Evolutionary conservation across 2,113 vertebrate species (phyloP).

Genomic region (Scortum barcoo): DNA sequence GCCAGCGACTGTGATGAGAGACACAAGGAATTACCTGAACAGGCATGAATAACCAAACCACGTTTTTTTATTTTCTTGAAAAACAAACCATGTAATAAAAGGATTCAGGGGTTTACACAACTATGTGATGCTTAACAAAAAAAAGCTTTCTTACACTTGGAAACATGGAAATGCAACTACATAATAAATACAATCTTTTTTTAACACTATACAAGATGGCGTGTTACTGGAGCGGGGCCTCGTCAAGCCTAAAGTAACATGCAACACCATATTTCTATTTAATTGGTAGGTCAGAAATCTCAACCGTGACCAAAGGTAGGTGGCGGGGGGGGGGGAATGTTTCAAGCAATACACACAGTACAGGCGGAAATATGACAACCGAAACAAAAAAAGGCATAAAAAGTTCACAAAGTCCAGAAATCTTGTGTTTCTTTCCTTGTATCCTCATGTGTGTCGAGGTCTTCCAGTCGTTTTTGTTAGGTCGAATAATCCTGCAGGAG

Average conservation of each 20-base stretch:
- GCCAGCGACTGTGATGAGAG: not conserved
- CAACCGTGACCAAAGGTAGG: slow-evolving; percentile 28
- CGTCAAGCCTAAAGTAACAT: slow-evolving; percentile 39
- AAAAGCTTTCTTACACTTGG: slow-evolving; percentile 41
- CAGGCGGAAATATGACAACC: slow-evolving; percentile 63
- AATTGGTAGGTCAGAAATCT: slow-evolving; percentile 26
- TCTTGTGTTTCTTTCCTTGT: slow-evolving; percentile 15
- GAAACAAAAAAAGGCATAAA: slow-evolving; percentile 30
- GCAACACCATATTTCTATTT: slow-evolving; percentile 43
- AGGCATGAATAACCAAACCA: slow-evolving; percentile 13
- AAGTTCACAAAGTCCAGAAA: slow-evolving; percentile 64
- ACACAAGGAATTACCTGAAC: no score
- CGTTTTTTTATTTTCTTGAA: slow-evolving; percentile 74
- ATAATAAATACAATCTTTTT: slow-evolving; percentile 79
- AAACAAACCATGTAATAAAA: slow-evolving; percentile 79
- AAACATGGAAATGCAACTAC: slow-evolving; percentile 54
- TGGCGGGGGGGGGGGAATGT: slow-evolving; percentile 50
- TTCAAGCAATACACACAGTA: slow-evolving; percentile 62
- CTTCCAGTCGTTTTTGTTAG: slow-evolving; percentile 53
- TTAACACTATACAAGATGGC: slow-evolving; percentile 70
- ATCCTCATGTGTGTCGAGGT: slow-evolving; percentile 40
- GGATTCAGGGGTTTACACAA: slow-evolving; percentile 33
- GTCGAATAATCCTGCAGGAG: slow-evolving; percentile 82
- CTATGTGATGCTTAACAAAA: slow-evolving; percentile 46
- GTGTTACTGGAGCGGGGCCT: slow-evolving; percentile 28